A percentile compares a stretch with the other conserved stretches of the same genome.
Evolutionary conservation across 53 echinoderm and acorn worm species (phyloP).

Genomic region (Holothuria scabra): DNA sequence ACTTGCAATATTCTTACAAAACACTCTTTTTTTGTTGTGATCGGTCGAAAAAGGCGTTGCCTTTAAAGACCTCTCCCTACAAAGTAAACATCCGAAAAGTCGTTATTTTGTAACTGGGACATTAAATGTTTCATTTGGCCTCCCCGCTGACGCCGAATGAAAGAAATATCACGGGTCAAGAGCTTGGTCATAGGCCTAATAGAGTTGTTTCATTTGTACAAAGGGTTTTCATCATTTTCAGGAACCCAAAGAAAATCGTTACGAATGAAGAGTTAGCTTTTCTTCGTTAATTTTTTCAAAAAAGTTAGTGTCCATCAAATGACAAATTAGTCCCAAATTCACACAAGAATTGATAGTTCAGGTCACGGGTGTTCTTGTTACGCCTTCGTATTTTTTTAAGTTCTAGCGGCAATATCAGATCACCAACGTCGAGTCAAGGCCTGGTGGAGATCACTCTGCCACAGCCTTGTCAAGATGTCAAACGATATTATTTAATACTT

Average conservation of each 20-base stretch:
- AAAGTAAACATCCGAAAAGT: not conserved
- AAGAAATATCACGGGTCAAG: slow-evolving; percentile 29
- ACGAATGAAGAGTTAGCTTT: slow-evolving; percentile 1
- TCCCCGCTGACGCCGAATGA: slow-evolving; percentile 6
- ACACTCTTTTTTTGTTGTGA: too few species aligned
- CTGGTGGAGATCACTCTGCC: slow-evolving; percentile 27
- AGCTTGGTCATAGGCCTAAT: slow-evolving; percentile 31
- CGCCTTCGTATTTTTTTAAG: slow-evolving; percentile 23
- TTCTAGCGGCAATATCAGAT: slow-evolving; percentile 31
- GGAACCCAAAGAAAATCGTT: slow-evolving; percentile 17
- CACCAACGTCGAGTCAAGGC: slow-evolving; percentile 33
- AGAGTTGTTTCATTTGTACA: not conserved
- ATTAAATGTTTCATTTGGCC: not conserved
- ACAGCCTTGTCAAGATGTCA: slow-evolving; percentile 39
- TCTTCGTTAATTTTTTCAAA: slow-evolving; percentile 2
- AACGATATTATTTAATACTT: slow-evolving; percentile 47
- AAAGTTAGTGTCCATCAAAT: slow-evolving; percentile 43
- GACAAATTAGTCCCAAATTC: slow-evolving; percentile 43
- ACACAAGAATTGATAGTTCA: slow-evolving; percentile 43
- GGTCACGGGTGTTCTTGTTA: slow-evolving; percentile 34
- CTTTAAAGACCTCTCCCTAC: too few species aligned
- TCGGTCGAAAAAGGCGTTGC: too few species aligned
- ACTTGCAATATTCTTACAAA: too few species aligned
- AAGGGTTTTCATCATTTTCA: not conserved
- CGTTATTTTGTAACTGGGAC: not conserved